A percentile compares a stretch with the other conserved stretches of the same genome.
These are phyloP conservation scores for Coelinius sp. DNA, from an alignment of 2,888 invertebrate species.

Conservation along the genomic window DNA sequence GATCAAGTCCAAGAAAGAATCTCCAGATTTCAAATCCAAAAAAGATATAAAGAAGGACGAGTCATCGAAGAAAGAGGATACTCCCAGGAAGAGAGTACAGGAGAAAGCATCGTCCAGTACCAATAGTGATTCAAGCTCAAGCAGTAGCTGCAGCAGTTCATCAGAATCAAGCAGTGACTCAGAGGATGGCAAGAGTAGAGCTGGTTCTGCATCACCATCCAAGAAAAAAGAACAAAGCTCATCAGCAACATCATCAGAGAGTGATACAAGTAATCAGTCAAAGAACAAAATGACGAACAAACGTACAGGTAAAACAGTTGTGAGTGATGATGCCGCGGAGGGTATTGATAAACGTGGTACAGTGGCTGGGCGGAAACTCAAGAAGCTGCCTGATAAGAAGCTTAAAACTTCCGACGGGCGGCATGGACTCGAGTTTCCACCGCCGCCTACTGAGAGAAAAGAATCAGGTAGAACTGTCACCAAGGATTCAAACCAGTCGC, in stretches of 20 bases:
- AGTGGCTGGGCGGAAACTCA: conserved; percentile 71
- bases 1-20: conserved; percentile 61
- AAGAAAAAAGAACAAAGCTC: conserved; percentile 59
- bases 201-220: conserved; percentile 36
- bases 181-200: conserved; percentile 62
- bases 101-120: conserved; percentile 72
- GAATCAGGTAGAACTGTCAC: conserved; percentile 73
- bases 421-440: conserved; percentile 80
- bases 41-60: conserved; percentile 64
- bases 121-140: conserved; percentile 74
- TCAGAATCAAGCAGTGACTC: conserved; percentile 67
- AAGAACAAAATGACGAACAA: conserved; percentile 38
- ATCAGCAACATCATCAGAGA: conserved; percentile 63
- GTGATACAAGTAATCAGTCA: conserved; percentile 59
- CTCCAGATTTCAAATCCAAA: conserved; percentile 53
- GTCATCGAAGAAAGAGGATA: conserved; percentile 44
- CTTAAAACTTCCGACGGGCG: conserved; percentile 88
- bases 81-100: conserved; percentile 52
- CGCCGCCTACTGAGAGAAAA: conserved; percentile 83
- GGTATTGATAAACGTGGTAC: conserved; percentile 56
- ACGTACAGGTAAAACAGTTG: conserved; percentile 37
- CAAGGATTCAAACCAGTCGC: conserved; percentile 69
- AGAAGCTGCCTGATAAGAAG: conserved; percentile 84
- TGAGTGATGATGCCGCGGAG: conserved; percentile 43
- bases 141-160: conserved; percentile 70